These are phyloP conservation scores for Sturmia bella DNA, from an alignment of 2,888 invertebrate genomes.

Conservation along the genomic window DNA sequence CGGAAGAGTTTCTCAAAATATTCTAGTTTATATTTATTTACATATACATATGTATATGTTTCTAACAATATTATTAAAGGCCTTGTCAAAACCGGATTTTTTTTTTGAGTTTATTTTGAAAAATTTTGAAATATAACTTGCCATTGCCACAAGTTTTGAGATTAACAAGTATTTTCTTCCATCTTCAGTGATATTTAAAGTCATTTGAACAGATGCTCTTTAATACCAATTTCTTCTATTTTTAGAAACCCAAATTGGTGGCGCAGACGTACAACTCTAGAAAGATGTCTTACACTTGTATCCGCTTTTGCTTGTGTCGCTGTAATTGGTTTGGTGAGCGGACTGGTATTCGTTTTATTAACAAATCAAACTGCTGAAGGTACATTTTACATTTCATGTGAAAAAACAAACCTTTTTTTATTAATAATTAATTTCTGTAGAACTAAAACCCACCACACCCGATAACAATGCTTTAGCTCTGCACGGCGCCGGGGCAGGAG, in stretches of 20 bases:
- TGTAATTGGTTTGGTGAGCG: constrained; percentile 85
- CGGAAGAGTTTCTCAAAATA: too few species aligned
- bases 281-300: constrained; percentile 86
- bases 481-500: constrained; percentile 73
- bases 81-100: too few species aligned
- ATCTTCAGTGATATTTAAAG: background rate
- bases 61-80: too few species aligned
- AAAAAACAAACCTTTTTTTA: too few species aligned
- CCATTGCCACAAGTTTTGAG: too few species aligned
- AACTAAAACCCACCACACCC: constrained; percentile 66
- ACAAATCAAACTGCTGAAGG: constrained; percentile 77
- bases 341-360: constrained; percentile 84
- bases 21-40: too few species aligned
- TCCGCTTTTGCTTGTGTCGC: constrained; percentile 84
- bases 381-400: constrained; percentile 59
- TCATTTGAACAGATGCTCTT: background rate
- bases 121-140: too few species aligned
- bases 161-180: too few species aligned
- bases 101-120: too few species aligned
- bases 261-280: constrained; percentile 88
- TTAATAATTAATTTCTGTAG: too few species aligned
- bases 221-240: constrained; percentile 70
- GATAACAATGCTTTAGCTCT: constrained; percentile 75
- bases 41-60: too few species aligned
- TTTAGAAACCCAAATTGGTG: constrained; percentile 91